Evolutionary conservation across 2,797 vertebrate genomes (phyloP).

Genomic region (Denticeps clupeoides): DNA sequence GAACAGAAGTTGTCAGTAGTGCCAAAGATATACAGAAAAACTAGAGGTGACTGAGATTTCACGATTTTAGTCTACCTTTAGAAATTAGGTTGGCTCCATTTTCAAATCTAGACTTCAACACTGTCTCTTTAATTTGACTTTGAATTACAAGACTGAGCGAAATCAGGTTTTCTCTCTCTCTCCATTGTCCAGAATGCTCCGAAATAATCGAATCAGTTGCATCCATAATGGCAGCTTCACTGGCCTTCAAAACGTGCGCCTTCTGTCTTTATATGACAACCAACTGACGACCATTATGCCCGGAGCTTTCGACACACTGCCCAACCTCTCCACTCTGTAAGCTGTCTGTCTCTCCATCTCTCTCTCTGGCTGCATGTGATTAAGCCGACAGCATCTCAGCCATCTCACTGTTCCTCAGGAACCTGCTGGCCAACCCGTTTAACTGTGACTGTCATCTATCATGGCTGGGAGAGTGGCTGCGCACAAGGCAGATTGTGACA

Average conservation of each 20-base stretch:
- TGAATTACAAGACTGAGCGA: too few relatives aligned
- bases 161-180: too few relatives aligned
- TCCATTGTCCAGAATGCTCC: slow-evolving; percentile 80
- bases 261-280: slow-evolving; percentile 97
- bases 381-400: background rate
- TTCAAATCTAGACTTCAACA: too few relatives aligned
- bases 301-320: slow-evolving; percentile 89
- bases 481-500: slow-evolving; percentile 87
- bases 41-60: too few relatives aligned
- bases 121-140: too few relatives aligned
- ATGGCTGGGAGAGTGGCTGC: slow-evolving; percentile 95
- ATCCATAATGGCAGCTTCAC: slow-evolving; percentile 97
- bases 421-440: slow-evolving; percentile 91
- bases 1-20: too few relatives aligned
- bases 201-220: slow-evolving; percentile 94
- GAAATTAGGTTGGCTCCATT: too few relatives aligned
- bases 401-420: slow-evolving; percentile 51
- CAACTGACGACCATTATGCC: slow-evolving; percentile 86
- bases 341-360: too few relatives aligned
- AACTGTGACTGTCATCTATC: slow-evolving; percentile 93
- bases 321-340: slow-evolving; percentile 92
- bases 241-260: slow-evolving; percentile 81
- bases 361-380: too few relatives aligned
- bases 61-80: too few relatives aligned
- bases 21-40: too few relatives aligned